Percentiles rank a stretch among this genome's conserved stretches.
These are phyloP conservation scores for Monochamus alternatus DNA, from an alignment of 2,888 invertebrate species.

Conservation along the genomic window DNA sequence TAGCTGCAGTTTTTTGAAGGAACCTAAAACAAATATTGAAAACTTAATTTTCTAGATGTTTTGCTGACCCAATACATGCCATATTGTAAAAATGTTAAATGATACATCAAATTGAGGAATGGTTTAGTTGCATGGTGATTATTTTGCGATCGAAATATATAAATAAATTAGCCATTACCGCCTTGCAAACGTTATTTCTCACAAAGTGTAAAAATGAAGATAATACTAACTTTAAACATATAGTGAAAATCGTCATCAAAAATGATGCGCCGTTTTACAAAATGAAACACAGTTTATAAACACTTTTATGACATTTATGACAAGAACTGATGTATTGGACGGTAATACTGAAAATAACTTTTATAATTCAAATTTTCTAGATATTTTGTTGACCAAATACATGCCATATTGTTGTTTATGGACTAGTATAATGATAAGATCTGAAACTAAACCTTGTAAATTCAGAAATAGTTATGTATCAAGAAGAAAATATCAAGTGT, in stretches of 20 bases:
- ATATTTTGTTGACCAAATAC: neutral
- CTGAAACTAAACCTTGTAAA: neutral
- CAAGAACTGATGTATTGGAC: neutral
- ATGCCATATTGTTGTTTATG: constrained; percentile 7
- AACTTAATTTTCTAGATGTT: no score
- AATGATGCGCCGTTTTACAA: neutral
- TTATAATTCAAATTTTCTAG: neutral
- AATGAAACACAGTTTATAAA: constrained; percentile 7
- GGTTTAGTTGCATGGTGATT: neutral
- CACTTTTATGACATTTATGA: neutral
- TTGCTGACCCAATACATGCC: neutral
- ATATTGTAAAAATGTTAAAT: neutral
- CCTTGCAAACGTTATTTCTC: neutral
- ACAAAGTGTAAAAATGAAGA: neutral
- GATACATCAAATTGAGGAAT: neutral
- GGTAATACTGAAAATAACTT: no score
- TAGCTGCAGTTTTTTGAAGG: no score
- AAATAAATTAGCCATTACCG: neutral
- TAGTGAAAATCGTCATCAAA: neutral
- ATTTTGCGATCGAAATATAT: neutral
- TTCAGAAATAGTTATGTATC: constrained; percentile 9
- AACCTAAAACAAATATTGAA: no score
- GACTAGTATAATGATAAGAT: constrained; percentile 5
- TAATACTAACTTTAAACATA: neutral
- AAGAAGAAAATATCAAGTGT: neutral